Percentiles rank a stretch among this genome's conserved stretches.
These are phyloP conservation scores for Bos taurus DNA, from an alignment of 2,113 vertebrate species.

Conservation along the genomic window DNA sequence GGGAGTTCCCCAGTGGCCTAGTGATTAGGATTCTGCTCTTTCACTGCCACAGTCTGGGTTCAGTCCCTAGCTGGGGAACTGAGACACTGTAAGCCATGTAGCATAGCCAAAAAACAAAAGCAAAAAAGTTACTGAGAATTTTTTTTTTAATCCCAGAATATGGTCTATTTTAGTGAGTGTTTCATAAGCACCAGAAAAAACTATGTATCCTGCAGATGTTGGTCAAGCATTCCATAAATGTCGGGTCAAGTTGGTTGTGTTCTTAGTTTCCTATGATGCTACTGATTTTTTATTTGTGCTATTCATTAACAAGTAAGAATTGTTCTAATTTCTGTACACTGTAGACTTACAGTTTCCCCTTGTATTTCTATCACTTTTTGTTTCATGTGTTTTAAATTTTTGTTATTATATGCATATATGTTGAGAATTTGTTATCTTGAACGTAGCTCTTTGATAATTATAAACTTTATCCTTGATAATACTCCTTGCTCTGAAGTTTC, in stretches of 20 bases:
- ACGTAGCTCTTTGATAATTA: not conserved
- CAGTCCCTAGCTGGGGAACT: not conserved
- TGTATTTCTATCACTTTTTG: not conserved
- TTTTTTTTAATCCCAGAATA: not conserved
- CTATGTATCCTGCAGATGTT: not conserved
- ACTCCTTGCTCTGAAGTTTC: not conserved
- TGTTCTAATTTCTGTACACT: not conserved
- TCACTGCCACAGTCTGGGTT: not conserved
- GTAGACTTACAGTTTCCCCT: not conserved
- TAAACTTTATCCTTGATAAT: not conserved
- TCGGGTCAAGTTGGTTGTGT: not conserved
- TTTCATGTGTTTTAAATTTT: not conserved
- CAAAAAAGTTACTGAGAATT: not conserved
- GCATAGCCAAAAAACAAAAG: not conserved
- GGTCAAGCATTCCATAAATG: not conserved
- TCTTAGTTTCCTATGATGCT: not conserved
- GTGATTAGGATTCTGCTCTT: not conserved
- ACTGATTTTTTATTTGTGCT: not conserved
- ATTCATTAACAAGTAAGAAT: not conserved
- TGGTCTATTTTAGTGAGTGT: not conserved
- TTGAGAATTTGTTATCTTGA: not conserved
- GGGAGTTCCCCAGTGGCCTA: not conserved
- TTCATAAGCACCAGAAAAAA: not conserved
- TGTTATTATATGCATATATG: not conserved
- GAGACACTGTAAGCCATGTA: not conserved